Percentiles rank a stretch among this genome's conserved stretches.
phyloP scores from a whole-genome alignment of 2,888 invertebrate species.

The Apoderus coryli region DNA sequence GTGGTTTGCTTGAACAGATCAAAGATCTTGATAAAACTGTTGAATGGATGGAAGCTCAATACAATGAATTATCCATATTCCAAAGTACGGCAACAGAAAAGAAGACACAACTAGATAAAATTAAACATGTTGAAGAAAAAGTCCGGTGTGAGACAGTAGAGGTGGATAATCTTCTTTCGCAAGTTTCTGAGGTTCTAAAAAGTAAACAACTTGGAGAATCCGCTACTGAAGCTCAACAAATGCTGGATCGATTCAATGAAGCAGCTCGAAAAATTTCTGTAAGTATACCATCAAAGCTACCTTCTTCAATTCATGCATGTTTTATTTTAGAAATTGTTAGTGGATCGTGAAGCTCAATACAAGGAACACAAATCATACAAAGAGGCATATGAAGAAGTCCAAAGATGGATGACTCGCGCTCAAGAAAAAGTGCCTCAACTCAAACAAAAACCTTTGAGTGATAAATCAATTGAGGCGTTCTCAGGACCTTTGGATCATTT shows the following conservation, averaged over 20 bases:
- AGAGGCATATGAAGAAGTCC: slow-evolving; percentile 80
- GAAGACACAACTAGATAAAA: slow-evolving; percentile 67
- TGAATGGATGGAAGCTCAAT: slow-evolving; percentile 57
- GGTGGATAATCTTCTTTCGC: slow-evolving; percentile 70
- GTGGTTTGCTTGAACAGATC: slow-evolving; percentile 78
- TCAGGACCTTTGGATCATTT: slow-evolving; percentile 75
- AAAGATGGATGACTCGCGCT: slow-evolving; percentile 75
- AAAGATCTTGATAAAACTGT: slow-evolving; percentile 72
- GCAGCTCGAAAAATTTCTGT: slow-evolving; percentile 64
- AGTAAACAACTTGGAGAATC: slow-evolving; percentile 74
- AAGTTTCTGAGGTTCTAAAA: slow-evolving; percentile 72
- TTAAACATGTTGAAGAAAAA: slow-evolving; percentile 76
- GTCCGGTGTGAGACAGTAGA: slow-evolving; percentile 80
- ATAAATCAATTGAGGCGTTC: slow-evolving; percentile 80
- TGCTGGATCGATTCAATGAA: slow-evolving; percentile 69
- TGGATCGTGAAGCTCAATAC: slow-evolving; percentile 72
- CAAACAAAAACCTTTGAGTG: slow-evolving; percentile 70
- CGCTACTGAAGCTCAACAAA: slow-evolving; percentile 71
- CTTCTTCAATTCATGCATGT: too few relatives aligned
- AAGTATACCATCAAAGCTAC: too few relatives aligned
- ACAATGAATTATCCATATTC: slow-evolving; percentile 57
- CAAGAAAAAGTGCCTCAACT: slow-evolving; percentile 80
- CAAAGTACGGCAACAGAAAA: slow-evolving; percentile 78
- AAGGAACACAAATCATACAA: slow-evolving; percentile 81
- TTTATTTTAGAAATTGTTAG: slow-evolving; percentile 54